Conservation (phyloP, 2,888 invertebrate genomes). For the Phaedon cochleariae region DNA sequence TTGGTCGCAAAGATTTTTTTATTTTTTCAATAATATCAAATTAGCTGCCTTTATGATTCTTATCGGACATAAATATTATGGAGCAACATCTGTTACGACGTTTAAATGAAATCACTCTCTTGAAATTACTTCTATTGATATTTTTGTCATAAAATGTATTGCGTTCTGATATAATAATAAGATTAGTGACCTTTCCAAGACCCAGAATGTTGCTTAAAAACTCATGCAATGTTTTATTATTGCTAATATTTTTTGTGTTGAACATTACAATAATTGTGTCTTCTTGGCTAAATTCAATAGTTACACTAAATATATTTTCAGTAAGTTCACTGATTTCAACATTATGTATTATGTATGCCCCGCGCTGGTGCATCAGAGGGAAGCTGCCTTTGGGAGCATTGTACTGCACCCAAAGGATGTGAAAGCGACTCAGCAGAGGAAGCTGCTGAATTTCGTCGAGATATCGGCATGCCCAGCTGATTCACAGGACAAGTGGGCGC, state of each 20-base stretch:
- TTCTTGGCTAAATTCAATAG: background rate
- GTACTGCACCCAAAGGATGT: no score
- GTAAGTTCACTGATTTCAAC: constrained; percentile 8
- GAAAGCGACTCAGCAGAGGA: no score
- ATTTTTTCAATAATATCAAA: constrained; percentile 7
- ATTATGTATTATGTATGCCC: background rate
- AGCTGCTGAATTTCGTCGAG: no score
- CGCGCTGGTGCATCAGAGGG: no score
- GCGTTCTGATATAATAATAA: constrained; percentile 7
- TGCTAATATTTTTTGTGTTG: background rate
- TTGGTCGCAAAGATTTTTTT: background rate
- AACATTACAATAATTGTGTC: constrained; percentile 4
- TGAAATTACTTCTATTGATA: constrained; percentile 10
- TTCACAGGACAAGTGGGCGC: no score
- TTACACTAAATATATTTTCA: constrained; percentile 12
- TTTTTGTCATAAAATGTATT: constrained; percentile 8
- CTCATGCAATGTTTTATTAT: constrained; percentile 9
- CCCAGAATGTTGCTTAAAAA: constrained; percentile 12
- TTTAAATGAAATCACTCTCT: constrained; percentile 5
- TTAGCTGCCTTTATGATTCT: background rate
- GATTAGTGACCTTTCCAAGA: constrained; percentile 8
- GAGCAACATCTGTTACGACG: constrained; percentile 3
- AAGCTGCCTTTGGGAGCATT: no score
- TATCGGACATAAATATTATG: background rate
- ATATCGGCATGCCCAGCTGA: no score